These are phyloP conservation scores for Eueides isabella DNA, from an alignment of 1,140 invertebrate species.

Conservation along the genomic window DNA sequence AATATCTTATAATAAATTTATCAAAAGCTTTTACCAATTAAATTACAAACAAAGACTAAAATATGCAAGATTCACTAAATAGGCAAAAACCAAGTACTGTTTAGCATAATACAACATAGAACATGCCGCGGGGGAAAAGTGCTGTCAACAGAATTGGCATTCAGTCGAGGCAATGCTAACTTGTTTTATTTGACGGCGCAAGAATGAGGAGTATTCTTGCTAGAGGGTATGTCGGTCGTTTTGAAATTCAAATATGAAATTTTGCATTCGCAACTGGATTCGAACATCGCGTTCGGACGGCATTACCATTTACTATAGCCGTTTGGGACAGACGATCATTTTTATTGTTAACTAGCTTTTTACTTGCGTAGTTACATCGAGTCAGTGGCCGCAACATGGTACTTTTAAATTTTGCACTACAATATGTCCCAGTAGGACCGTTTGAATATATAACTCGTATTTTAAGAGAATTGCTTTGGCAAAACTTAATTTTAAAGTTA, in stretches of 20 bases:
- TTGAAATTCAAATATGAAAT: slow-evolving; percentile 78
- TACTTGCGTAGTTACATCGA: background rate
- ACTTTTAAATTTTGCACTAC: background rate
- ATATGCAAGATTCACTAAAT: slow-evolving; percentile 5
- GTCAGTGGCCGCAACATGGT: background rate
- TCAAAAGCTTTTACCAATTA: background rate
- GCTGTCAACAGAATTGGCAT: slow-evolving; percentile 62
- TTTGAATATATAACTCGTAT: background rate
- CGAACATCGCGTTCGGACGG: slow-evolving; percentile 50
- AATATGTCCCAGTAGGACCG: background rate
- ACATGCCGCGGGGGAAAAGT: slow-evolving; percentile 33
- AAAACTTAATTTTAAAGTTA: background rate
- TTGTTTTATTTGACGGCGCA: slow-evolving; percentile 65
- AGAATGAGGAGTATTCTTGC: slow-evolving; percentile 61
- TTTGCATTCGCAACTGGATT: slow-evolving; percentile 73
- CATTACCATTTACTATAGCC: slow-evolving; percentile 35
- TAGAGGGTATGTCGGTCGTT: slow-evolving; percentile 55
- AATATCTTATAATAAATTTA: too few species aligned
- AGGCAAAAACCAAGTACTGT: slow-evolving; percentile 6
- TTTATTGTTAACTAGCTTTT: slow-evolving; percentile 40
- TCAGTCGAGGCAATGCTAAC: slow-evolving; percentile 55
- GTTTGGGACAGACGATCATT: slow-evolving; percentile 38
- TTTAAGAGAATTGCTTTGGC: background rate
- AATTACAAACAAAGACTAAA: background rate
- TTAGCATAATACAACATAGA: slow-evolving; percentile 26